These are phyloP conservation scores for Punctoribates punctum DNA, from an alignment of 2,888 invertebrate genomes.

Conservation along the genomic window DNA sequence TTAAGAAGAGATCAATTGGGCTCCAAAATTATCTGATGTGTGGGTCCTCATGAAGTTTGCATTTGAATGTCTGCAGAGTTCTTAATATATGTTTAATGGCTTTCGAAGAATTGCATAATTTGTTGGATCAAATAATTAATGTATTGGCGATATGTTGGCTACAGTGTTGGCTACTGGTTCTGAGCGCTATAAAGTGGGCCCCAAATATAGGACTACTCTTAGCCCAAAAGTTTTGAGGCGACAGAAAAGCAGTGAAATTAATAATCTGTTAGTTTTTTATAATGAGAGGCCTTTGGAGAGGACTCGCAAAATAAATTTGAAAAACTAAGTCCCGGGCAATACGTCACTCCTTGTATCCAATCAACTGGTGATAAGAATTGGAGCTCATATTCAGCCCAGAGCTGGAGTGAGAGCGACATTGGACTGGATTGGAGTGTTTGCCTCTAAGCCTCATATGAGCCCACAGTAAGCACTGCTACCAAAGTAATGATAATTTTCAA, in stretches of 20 bases:
- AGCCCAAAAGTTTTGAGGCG: slow-evolving; percentile 7
- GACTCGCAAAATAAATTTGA: neutral
- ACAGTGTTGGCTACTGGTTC: slow-evolving; percentile 3
- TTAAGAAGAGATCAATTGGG: no score
- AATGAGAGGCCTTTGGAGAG: slow-evolving; percentile 18
- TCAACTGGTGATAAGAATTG: neutral
- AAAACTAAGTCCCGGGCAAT: neutral
- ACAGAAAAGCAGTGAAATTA: slow-evolving; percentile 21
- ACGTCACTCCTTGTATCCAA: neutral
- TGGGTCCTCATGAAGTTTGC: neutral
- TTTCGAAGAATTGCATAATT: neutral
- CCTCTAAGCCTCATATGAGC: slow-evolving; percentile 11
- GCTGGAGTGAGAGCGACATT: neutral
- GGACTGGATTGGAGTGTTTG: slow-evolving; percentile 11
- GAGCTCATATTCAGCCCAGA: slow-evolving; percentile 23
- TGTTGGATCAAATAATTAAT: neutral
- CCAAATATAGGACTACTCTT: slow-evolving; percentile 2
- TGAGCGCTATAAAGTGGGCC: neutral
- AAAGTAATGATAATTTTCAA: slow-evolving; percentile 29
- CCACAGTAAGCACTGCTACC: slow-evolving; percentile 6
- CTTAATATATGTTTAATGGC: neutral
- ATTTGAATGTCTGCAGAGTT: neutral
- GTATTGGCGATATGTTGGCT: neutral
- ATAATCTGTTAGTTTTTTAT: slow-evolving; percentile 8
- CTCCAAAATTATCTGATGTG: no score